A percentile compares a stretch with the other conserved stretches of the same genome.
Conservation (phyloP, 2,113 vertebrate species). For the Mystacornis crossleyi region DNA sequence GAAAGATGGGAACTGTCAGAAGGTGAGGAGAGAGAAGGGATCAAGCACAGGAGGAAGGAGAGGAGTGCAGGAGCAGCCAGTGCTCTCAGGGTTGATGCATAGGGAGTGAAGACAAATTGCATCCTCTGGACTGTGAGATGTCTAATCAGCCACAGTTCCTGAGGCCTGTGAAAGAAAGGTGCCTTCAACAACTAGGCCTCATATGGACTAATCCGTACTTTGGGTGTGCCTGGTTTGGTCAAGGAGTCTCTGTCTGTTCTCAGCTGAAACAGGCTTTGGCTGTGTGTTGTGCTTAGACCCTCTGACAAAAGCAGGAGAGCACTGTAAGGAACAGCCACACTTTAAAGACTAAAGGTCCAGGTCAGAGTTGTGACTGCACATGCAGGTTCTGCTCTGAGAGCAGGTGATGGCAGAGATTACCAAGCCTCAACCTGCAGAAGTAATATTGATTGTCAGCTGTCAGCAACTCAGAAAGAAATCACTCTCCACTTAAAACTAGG, state of each 20-base stretch:
- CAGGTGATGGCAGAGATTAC: not conserved
- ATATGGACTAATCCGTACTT: not conserved
- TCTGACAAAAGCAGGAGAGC: not conserved
- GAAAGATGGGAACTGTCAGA: not conserved
- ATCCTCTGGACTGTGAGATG: not conserved
- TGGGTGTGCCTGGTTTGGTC: not conserved
- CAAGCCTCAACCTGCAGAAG: not conserved
- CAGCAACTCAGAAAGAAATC: not conserved
- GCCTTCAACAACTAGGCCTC: not conserved
- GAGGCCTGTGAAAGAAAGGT: not conserved
- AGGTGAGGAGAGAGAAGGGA: not conserved
- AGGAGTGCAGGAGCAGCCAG: fast-evolving
- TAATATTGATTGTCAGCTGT: not conserved
- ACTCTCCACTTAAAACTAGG: not conserved
- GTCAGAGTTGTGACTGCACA: fast-evolving
- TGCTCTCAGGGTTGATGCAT: fast-evolving
- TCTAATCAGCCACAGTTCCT: not conserved
- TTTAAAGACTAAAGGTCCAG: not conserved
- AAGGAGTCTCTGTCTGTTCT: not conserved
- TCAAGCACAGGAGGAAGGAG: not conserved
- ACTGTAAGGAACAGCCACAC: not conserved
- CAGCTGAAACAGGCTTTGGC: fast-evolving
- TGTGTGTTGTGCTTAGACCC: fast-evolving
- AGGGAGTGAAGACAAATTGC: not conserved
- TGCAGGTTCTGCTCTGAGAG: not conserved